Percentiles rank a stretch among this genome's conserved stretches.
Conservation (phyloP, 2,888 invertebrate species). For the Trichogramma dendrolimi region DNA sequence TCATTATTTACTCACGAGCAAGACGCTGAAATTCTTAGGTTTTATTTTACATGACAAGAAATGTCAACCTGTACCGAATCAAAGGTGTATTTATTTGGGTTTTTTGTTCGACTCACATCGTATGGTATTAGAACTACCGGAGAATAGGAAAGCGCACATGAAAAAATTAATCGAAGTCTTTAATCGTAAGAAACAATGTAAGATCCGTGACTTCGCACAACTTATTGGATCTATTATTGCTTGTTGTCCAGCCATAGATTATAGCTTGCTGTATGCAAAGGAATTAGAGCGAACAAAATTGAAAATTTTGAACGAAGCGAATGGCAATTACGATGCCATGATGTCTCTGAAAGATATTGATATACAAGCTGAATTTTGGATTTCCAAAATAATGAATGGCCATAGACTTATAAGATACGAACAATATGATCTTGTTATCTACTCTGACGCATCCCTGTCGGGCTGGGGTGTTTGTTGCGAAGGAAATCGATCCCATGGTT, state of each 20-base stretch:
- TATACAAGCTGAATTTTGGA: too few relatives aligned
- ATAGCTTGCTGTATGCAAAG: slow-evolving; percentile 9
- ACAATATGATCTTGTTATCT: too few relatives aligned
- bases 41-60: slow-evolving; percentile 9
- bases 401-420: too few relatives aligned
- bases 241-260: slow-evolving; percentile 14
- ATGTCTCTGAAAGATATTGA: too few relatives aligned
- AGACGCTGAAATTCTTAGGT: neutral
- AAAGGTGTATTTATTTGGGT: neutral
- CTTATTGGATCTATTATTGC: slow-evolving; percentile 18
- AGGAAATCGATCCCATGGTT: too few relatives aligned
- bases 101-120: neutral
- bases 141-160: neutral
- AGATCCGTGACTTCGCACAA: slow-evolving; percentile 19
- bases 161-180: neutral
- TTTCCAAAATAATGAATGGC: too few relatives aligned
- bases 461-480: too few relatives aligned
- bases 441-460: too few relatives aligned
- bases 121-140: neutral
- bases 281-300: slow-evolving; percentile 4
- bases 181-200: neutral
- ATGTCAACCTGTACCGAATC: neutral
- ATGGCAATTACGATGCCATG: slow-evolving; percentile 5
- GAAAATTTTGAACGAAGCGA: slow-evolving; percentile 1
- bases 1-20: neutral